A percentile compares a stretch with the other conserved stretches of the same genome.
Conservation (phyloP, 2,797 vertebrate species). For the Myotis planiceps region DNA sequence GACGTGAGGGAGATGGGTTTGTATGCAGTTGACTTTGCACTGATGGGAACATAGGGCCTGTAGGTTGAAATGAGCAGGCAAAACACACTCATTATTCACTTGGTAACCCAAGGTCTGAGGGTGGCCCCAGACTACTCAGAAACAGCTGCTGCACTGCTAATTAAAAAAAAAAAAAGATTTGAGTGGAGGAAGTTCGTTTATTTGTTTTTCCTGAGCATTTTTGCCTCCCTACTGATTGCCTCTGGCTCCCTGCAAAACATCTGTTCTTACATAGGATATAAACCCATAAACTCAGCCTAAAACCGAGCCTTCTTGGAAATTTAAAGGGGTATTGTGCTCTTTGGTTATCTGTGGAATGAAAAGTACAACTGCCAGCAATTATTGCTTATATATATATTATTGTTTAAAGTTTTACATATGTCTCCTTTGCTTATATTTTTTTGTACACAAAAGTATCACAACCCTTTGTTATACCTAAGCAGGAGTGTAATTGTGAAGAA, state of each 20-base stretch:
- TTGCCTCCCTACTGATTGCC: neutral
- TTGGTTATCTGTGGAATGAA: neutral
- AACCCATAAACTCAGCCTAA: neutral
- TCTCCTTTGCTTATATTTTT: neutral
- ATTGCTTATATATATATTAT: neutral
- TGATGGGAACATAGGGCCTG: neutral
- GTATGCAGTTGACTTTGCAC: neutral
- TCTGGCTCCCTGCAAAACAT: slow-evolving; percentile 4
- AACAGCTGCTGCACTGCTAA: neutral
- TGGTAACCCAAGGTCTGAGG: neutral
- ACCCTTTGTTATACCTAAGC: neutral
- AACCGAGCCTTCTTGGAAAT: neutral
- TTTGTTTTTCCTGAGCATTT: neutral
- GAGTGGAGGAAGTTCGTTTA: neutral
- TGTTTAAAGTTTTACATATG: too few species aligned
- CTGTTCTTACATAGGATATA: neutral
- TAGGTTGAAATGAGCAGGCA: neutral
- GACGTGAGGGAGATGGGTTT: slow-evolving; percentile 91
- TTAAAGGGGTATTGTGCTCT: neutral
- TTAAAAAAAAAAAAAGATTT: neutral
- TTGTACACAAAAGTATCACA: neutral
- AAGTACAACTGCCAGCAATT: neutral
- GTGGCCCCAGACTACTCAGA: neutral
- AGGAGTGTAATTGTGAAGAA: neutral
- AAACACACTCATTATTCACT: neutral